Base-by-base conservation (phyloP, 2,888 invertebrate species). In the Phrixothrix hirtus region DNA sequence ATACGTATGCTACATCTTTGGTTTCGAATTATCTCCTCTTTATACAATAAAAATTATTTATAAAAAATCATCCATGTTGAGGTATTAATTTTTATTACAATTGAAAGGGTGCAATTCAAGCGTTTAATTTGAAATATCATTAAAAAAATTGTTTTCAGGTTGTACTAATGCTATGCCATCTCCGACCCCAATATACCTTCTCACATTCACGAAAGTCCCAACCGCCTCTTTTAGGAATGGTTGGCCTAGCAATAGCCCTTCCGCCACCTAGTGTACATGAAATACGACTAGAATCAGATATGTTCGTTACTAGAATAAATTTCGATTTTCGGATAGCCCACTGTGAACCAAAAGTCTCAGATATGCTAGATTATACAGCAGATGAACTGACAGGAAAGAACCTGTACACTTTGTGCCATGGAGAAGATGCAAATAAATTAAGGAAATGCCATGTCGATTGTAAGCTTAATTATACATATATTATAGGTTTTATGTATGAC, bases 211-310 rank as follows among this genome's bases (percentile, higher is more conserved):
- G 94, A 68, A 94, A 94, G 77, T 84, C 89, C 0, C 87, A 91
- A 41, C 92, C 93, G 9, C 88, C 92, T 4, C 80, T 94, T 17
- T 78, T 97, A 64, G 96, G 96, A 14, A 90, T 96, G 89, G 95
- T 96, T 49, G 96, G 92, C 2, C 74, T 97, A 66, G 97, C 96
- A 61, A 95, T 97, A 64, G 97, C 96, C 6, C 80, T 97, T 61
- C 97, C 97, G 34, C 96, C 97, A 7, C 96, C 97, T 7, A 95
- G 95, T 59, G 94, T 97, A 60, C 95, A 97, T 74, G 97, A 97
- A 79, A 94, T 96, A 66, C 85, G 95, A 64, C 81, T 97, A 65
- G 96, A 96, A 76, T 86, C 91, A 44, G 94, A 94, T 74, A 93
- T 93, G 92, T 97, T 97, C 77, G 96, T 97, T 67, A 96, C 94